Evolutionary conservation across 2,888 invertebrate genomes (phyloP).

Genomic region (Julus scanicus): DNA sequence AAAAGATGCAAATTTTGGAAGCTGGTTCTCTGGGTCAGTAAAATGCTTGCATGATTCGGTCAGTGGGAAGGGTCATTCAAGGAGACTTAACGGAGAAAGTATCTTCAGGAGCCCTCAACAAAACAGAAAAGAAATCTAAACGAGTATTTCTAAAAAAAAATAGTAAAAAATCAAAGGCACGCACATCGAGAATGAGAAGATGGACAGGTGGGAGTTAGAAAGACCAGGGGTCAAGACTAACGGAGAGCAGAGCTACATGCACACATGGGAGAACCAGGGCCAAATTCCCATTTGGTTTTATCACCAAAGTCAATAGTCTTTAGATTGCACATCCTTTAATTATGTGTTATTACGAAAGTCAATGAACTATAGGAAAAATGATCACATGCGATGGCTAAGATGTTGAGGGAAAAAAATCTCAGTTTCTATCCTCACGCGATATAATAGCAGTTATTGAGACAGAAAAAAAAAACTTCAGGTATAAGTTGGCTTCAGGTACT

Average conservation of each 20-base stretch:
- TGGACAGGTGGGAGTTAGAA: conserved; percentile 2
- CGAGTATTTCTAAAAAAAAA: background rate
- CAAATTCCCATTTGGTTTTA: background rate
- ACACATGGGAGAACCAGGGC: background rate
- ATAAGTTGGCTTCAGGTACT: background rate
- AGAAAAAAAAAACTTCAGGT: background rate
- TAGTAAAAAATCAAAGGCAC: background rate
- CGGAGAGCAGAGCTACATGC: background rate
- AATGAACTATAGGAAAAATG: background rate
- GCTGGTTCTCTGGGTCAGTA: conserved; percentile 6
- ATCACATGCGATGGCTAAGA: background rate
- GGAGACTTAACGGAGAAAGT: background rate
- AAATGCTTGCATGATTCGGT: background rate
- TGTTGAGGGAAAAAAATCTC: background rate
- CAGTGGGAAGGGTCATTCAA: conserved; percentile 14
- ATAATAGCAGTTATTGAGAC: background rate
- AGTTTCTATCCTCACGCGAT: background rate
- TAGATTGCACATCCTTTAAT: background rate
- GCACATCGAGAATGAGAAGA: background rate
- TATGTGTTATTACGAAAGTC: conserved; percentile 16
- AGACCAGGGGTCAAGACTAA: background rate
- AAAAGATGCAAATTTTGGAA: background rate
- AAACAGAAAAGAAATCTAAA: background rate
- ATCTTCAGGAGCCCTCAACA: background rate
- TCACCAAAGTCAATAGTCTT: conserved; percentile 36